phyloP scores from a whole-genome alignment of 2,797 vertebrate genomes.

The Lindbergichthys nudifrons region DNA sequence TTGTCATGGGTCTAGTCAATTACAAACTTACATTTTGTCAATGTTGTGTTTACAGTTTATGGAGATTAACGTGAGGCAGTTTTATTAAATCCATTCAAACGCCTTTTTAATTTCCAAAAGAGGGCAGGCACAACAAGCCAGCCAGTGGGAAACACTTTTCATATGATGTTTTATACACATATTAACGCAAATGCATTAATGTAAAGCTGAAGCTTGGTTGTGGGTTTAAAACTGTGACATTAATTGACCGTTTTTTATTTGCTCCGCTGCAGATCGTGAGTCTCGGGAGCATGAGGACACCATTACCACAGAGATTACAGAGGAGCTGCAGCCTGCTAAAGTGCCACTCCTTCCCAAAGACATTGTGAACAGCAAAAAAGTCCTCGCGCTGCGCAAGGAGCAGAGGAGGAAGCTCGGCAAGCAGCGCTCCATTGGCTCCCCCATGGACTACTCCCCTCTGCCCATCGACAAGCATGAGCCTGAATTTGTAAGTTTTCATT shows the following conservation, averaged over 20 bases:
- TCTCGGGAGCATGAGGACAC: constrained; percentile 92
- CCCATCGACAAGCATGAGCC: constrained; percentile 93
- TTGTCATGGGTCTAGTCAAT: neutral
- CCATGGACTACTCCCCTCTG: constrained; percentile 89
- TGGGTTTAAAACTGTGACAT: constrained; percentile 2
- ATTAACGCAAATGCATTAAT: neutral
- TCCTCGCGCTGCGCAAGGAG: constrained; percentile 91
- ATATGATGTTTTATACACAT: neutral
- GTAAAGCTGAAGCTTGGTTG: neutral
- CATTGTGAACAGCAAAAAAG: constrained; percentile 91
- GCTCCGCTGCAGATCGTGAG: constrained; percentile 85
- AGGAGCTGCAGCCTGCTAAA: constrained; percentile 89
- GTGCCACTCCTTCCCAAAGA: constrained; percentile 88
- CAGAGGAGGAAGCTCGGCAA: constrained; percentile 88
- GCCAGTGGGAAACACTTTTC: neutral
- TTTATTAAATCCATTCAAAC: neutral
- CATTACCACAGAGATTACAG: constrained; percentile 88
- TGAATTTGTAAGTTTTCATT: constrained; percentile 89
- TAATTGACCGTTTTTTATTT: neutral
- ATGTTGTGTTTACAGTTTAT: neutral
- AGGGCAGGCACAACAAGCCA: neutral
- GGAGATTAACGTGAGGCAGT: neutral
- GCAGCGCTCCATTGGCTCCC: constrained; percentile 85
- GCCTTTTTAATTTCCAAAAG: neutral
- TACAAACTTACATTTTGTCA: neutral